Evolutionary conservation across 2,888 invertebrate species (phyloP).

Genomic region (Julus scanicus): DNA sequence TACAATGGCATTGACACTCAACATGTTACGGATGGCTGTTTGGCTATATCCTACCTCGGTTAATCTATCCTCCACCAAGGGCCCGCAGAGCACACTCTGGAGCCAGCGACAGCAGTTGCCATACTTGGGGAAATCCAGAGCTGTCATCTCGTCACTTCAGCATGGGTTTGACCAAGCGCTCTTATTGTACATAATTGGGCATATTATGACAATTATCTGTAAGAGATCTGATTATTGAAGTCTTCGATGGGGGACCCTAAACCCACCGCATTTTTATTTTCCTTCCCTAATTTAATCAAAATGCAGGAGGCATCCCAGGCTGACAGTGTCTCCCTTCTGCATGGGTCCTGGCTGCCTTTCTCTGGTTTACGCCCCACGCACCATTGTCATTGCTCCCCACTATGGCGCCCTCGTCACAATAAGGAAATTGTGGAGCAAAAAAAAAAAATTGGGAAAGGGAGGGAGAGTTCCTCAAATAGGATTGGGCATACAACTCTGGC

Average conservation of each 20-base stretch:
- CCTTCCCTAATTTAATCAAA: slow-evolving; percentile 47
- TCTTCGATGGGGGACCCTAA: slow-evolving; percentile 11
- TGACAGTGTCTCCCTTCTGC: not conserved
- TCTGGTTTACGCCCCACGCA: slow-evolving; percentile 36
- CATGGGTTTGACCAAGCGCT: slow-evolving; percentile 25
- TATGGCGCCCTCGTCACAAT: slow-evolving; percentile 20
- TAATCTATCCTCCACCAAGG: slow-evolving; percentile 22
- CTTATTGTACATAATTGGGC: slow-evolving; percentile 57
- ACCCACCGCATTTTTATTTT: slow-evolving; percentile 53
- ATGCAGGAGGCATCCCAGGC: slow-evolving; percentile 41
- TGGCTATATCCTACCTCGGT: slow-evolving; percentile 9
- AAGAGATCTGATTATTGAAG: slow-evolving; percentile 57
- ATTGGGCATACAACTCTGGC: slow-evolving; percentile 41
- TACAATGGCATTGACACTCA: slow-evolving; percentile 35
- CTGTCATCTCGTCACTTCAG: slow-evolving; percentile 49
- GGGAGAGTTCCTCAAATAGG: slow-evolving; percentile 40
- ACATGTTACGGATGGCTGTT: slow-evolving; percentile 43
- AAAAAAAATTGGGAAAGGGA: not conserved
- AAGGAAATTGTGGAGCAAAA: slow-evolving; percentile 40
- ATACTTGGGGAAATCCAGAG: not conserved
- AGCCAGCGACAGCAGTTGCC: slow-evolving; percentile 5
- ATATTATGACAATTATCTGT: slow-evolving; percentile 57
- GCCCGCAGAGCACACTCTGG: not conserved
- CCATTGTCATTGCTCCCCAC: slow-evolving; percentile 39
- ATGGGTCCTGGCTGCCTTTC: not conserved